Evolutionary conservation across 2,113 vertebrate species (phyloP), one percentile per base, ranked within the genome.

Genomic region (Eudyptes chrysolophus): DNA sequence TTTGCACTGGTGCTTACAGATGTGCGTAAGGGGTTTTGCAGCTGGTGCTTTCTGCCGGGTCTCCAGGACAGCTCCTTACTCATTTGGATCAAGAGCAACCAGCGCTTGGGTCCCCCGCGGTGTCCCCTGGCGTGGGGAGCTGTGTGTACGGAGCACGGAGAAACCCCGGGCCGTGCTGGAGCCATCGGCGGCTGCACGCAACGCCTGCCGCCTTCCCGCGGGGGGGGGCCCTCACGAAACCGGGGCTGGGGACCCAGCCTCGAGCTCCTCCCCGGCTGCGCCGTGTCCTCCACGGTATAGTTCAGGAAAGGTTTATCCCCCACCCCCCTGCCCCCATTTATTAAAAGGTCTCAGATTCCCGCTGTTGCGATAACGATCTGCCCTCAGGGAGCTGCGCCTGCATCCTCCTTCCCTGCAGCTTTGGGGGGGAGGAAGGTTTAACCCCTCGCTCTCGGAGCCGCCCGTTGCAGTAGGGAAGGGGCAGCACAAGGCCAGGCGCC

Each of bases 211-310:
- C n/a, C 30, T 32, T 40, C 46, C 48, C 22, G 4, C 3, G 9
- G 15, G 30, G 42, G 42, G 9, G 15, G n/a, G 9, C 11, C n/a
- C 38, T 24, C 11, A 11, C 1, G 2, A 14, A 38, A 44, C 11
- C 4, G 7, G 38, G 16, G 13, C 65, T 42, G 65, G 12, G 15
- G 32, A 65, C 8, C 49, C 40, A 10, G 40, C n/a, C 16, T 20
- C 11, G 7, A 32, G 44, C 30, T 64, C 27, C 11, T n/a, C 44
- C 13, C 21, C 6, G 5, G 13, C 52, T 5, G 44, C 18, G 3
- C 5, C 6, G 9, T 1, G 22, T 7, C 49, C 42, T 24, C 9
- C 38, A 1, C 7, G 1, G 55, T 2, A 0, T 7, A 3, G 7
- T n/a, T 65, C 18, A 7, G 74, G 61, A 57, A 38, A 20, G 61